A percentile compares a stretch with the other conserved stretches of the same genome.
Evolutionary conservation across 2,888 invertebrate genomes (phyloP).

Genomic region (Cryptocheilus praepositus): DNA sequence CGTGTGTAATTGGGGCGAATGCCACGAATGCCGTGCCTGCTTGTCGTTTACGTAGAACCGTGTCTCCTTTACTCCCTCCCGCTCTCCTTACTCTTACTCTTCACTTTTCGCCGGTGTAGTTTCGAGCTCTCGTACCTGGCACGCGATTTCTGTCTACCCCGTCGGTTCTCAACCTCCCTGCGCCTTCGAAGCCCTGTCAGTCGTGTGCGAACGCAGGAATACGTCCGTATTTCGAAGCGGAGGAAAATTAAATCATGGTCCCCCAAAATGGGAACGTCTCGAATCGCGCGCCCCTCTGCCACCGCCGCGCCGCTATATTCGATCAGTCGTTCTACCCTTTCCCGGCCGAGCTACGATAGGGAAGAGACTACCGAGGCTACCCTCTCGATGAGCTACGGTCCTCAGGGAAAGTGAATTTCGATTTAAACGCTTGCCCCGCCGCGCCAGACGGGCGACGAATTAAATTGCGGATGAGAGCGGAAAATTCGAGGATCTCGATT

Average conservation of each 20-base stretch:
- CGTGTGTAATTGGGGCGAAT: conserved; percentile 51
- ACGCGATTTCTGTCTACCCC: conserved; percentile 28
- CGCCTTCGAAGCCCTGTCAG: too few relatives aligned
- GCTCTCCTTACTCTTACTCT: too few relatives aligned
- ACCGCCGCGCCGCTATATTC: too few relatives aligned
- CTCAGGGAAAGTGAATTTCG: neutral
- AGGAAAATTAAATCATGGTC: conserved; percentile 3
- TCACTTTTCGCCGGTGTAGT: neutral
- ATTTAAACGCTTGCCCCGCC: too few relatives aligned
- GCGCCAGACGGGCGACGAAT: too few relatives aligned
- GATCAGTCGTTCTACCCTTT: too few relatives aligned
- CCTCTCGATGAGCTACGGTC: neutral
- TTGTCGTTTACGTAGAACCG: conserved; percentile 38
- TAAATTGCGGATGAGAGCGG: too few relatives aligned
- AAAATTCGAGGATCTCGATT: too few relatives aligned
- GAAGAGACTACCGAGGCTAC: too few relatives aligned
- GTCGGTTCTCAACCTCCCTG: neutral
- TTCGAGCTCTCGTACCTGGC: conserved; percentile 32
- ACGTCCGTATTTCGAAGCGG: conserved; percentile 3
- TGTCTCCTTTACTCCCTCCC: conserved; percentile 19
- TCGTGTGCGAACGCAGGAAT: too few relatives aligned
- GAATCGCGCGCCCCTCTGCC: too few relatives aligned
- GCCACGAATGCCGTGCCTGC: conserved; percentile 38
- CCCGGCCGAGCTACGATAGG: too few relatives aligned
- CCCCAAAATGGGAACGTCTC: conserved; percentile 4